Percentiles rank a stretch among this genome's conserved stretches.
Evolutionary conservation across 2,113 vertebrate genomes (phyloP).

Genomic region (Thamnophis sirtalis): DNA sequence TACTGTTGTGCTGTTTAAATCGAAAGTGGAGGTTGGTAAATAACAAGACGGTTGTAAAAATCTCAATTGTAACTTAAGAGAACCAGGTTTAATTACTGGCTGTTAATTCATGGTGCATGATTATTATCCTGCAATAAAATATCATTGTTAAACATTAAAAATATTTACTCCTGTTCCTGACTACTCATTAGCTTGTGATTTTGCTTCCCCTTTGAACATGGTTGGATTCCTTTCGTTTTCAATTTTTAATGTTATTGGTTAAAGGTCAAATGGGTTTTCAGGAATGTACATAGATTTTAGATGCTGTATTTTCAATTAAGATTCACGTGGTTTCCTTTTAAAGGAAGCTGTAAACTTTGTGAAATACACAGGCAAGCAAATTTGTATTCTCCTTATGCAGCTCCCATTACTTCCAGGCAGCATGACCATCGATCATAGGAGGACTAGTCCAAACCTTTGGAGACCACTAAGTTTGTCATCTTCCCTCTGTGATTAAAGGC

Average conservation of each 20-base stretch:
- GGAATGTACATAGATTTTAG: not conserved
- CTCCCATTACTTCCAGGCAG: not conserved
- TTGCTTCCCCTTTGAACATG: not conserved
- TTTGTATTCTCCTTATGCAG: not conserved
- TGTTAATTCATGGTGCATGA: not conserved
- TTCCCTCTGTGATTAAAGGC: not conserved
- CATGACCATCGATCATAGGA: not conserved
- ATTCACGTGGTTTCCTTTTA: not conserved
- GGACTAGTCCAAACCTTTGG: not conserved
- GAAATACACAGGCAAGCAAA: not conserved
- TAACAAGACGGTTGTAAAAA: not conserved
- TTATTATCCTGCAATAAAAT: not conserved
- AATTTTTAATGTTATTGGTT: conserved; percentile 12
- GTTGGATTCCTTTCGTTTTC: not conserved
- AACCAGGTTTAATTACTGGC: not conserved
- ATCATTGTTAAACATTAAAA: fast-evolving
- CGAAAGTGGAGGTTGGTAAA: not conserved
- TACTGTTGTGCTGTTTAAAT: too few species aligned
- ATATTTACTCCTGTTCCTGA: not conserved
- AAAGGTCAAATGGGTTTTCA: conserved; percentile 20
- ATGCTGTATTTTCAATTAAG: not conserved
- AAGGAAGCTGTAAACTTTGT: not conserved
- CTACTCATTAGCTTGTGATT: conserved; percentile 13
- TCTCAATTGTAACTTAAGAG: not conserved
- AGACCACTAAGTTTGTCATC: not conserved